Evolutionary conservation across 2,888 invertebrate species (phyloP), one percentile per base, ranked within the genome.

Genomic region (Vanessa cardui): DNA sequence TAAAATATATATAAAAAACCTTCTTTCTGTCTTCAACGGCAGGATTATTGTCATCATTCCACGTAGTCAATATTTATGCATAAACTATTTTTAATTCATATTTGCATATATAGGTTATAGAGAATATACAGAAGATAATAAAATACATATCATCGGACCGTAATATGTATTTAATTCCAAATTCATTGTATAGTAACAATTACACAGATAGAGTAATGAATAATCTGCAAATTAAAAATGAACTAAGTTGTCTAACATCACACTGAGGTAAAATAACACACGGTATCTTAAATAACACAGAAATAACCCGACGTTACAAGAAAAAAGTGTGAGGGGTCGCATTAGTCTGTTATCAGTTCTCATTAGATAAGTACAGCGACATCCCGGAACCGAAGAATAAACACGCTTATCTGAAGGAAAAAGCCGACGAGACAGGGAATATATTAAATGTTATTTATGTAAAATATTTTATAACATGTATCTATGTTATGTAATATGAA

Each of bases 341-440:
- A 58, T 62, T 73, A 56, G 56, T 18, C 56, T 72, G 76, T 78
- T 80, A 80, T 80, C 79, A 79, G 78, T 78, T 76, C 77, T 80
- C 79, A 76, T 79, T 78, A 79, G 80, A 80, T 80, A 80, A 80
- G 74, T 54, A 61, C 31, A 65, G 76, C 76, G 78, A 79, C 78
- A 76, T 78, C 78, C 79, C 78, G 81, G 80, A 79, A 77, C 80
- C 80, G 76, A 9, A 62, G 70, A 8, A 74, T 73, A 81, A 81
- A 81, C 77, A 81, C 20, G 62, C 61, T 78, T 81, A 81, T 81
- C 81, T 75, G 54, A 68, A 73, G 70, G 71, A 72, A 72, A 72
- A 70, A 63, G 70, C 66, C 70, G 69, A 61, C 65, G 62, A 54
- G 56, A 54, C 54, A 65, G 60, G 65, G 50, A 58, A 59, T 61